phyloP scores from a whole-genome alignment of 2,113 vertebrate genomes.

The Limnothrissa miodon region DNA sequence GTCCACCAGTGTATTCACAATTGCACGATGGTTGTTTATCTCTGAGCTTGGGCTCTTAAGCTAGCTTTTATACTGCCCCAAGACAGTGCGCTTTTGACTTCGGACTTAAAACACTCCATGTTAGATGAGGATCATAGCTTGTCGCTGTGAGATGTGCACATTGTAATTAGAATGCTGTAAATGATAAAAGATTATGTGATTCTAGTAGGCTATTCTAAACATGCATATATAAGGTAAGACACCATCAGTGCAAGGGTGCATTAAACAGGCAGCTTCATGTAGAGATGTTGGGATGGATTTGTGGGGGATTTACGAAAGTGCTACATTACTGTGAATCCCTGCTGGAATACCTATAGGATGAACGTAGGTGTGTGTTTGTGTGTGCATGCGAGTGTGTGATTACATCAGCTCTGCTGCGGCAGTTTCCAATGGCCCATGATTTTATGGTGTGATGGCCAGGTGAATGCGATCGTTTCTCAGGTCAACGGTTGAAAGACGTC shows the following conservation, averaged over 20 bases:
- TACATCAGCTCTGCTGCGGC: not conserved
- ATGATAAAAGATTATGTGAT: too few species aligned
- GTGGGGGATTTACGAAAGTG: too few species aligned
- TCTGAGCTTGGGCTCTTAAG: not conserved
- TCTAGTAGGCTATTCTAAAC: too few species aligned
- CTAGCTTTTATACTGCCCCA: not conserved
- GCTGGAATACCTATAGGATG: not conserved
- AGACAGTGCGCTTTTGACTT: not conserved
- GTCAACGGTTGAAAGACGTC: not conserved
- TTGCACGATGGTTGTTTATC: not conserved
- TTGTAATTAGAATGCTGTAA: too few species aligned
- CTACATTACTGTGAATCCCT: not conserved
- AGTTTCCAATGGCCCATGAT: not conserved
- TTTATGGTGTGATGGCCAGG: not conserved
- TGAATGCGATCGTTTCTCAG: not conserved
- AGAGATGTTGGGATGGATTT: not conserved
- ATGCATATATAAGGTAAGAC: too few species aligned
- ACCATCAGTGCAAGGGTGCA: too few species aligned
- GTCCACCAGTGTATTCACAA: not conserved
- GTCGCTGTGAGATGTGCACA: too few species aligned
- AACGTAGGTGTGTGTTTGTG: not conserved
- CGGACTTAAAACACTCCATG: not conserved
- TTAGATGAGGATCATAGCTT: too few species aligned
- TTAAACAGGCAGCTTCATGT: too few species aligned
- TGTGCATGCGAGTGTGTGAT: constrained; percentile 2